phyloP scores from a whole-genome alignment of 2,888 invertebrate species.

The Macrosiphum euphorbiae region DNA sequence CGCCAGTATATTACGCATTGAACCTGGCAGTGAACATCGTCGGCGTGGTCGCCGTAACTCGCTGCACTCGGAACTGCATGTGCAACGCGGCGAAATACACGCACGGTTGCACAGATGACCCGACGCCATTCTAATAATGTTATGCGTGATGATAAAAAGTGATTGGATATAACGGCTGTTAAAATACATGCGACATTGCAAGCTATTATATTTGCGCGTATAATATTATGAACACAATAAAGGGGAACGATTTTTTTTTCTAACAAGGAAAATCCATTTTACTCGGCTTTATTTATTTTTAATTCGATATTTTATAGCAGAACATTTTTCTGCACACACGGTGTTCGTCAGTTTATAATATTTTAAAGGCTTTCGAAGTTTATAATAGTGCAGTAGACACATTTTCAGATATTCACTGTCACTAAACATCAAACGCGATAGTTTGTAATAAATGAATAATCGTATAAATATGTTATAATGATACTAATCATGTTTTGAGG shows the following conservation, averaged over 20 bases:
- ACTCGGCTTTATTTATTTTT: not conserved
- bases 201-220: not conserved
- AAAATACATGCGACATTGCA: not conserved
- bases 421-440: not conserved
- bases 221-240: not conserved
- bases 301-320: not conserved
- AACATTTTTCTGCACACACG: not conserved
- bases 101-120: not conserved
- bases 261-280: not conserved
- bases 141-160: not conserved
- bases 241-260: not conserved
- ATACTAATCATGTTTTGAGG: not conserved
- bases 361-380: not conserved
- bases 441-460: not conserved
- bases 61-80: not conserved
- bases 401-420: not conserved
- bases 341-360: not conserved
- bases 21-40: not conserved
- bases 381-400: not conserved
- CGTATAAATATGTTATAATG: not conserved
- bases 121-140: not conserved
- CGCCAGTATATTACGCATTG: not conserved
- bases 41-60: not conserved
- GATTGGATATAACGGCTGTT: conserved; percentile 8
- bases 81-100: not conserved